phyloP scores from a whole-genome alignment of 92 coral and sea anemone species.

The Nematostella vectensis region DNA sequence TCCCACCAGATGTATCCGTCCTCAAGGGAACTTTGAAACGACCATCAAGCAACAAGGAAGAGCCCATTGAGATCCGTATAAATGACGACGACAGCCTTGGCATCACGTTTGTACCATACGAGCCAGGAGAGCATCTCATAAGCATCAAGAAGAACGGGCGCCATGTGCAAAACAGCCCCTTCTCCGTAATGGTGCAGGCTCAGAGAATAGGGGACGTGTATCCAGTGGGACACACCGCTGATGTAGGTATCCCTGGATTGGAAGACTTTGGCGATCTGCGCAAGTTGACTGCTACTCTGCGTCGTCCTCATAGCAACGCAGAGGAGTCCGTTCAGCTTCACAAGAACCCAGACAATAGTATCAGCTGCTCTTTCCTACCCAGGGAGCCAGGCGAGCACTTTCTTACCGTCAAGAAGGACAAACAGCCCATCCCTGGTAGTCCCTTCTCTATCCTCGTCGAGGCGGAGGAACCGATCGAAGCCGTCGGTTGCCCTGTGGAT shows the following conservation, averaged over 20 bases:
- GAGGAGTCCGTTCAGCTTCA: constrained; percentile 75
- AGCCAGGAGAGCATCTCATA: constrained; percentile 94
- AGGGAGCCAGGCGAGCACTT: constrained; percentile 92
- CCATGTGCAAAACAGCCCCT: constrained; percentile 95
- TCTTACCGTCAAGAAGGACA: constrained; percentile 70
- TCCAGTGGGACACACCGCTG: constrained; percentile 94
- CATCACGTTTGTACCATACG: constrained; percentile 83
- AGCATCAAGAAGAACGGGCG: constrained; percentile 68
- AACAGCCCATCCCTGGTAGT: constrained; percentile 86
- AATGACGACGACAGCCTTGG: constrained; percentile 77
- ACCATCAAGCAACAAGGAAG: constrained; percentile 80
- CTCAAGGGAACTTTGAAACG: constrained; percentile 79
- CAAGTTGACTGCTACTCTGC: constrained; percentile 73
- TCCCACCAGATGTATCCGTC: constrained; percentile 56
- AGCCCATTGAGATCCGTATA: constrained; percentile 68
- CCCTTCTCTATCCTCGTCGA: constrained; percentile 97
- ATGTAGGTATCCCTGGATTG: constrained; percentile 74
- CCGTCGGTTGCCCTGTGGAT: constrained; percentile 93
- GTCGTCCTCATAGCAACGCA: constrained; percentile 82
- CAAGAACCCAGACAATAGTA: constrained; percentile 70
- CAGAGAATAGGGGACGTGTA: constrained; percentile 91
- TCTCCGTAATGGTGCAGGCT: constrained; percentile 95
- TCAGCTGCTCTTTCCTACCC: constrained; percentile 89
- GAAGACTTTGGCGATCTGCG: constrained; percentile 54
- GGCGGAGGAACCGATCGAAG: constrained; percentile 96